Evolutionary conservation across 1,140 invertebrate genomes (phyloP).

Genomic region (Drosophila sp.): DNA sequence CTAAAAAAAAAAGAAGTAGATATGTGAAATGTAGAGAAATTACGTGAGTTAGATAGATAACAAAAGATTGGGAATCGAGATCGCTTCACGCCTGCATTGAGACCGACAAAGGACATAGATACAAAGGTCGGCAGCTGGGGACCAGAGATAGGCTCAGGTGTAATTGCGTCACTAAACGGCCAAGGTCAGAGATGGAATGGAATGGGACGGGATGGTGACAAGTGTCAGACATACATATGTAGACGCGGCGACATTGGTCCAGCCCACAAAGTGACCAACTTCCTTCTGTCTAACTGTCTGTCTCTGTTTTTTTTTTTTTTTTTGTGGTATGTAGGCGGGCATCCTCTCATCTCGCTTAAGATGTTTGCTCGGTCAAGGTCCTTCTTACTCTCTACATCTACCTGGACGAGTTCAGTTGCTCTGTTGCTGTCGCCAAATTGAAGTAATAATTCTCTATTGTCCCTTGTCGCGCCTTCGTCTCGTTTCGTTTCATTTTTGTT

Average conservation of each 20-base stretch:
- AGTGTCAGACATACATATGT: slow-evolving; percentile 11
- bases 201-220: slow-evolving; percentile 4
- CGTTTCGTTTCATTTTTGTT: background rate
- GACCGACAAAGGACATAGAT: slow-evolving; percentile 53
- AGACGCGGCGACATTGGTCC: slow-evolving; percentile 37
- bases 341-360: slow-evolving; percentile 50
- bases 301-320: slow-evolving; percentile 9
- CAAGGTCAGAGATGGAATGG: slow-evolving; percentile 4
- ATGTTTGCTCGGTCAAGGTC: slow-evolving; percentile 35
- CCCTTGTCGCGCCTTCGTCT: slow-evolving; percentile 42
- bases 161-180: slow-evolving; percentile 68
- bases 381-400: background rate
- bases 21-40: slow-evolving; percentile 25
- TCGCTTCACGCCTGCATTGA: slow-evolving; percentile 66
- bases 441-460: slow-evolving; percentile 78
- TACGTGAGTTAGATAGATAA: slow-evolving; percentile 34
- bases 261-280: slow-evolving; percentile 48
- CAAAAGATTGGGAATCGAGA: slow-evolving; percentile 47
- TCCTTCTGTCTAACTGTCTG: slow-evolving; percentile 2
- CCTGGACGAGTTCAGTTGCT: slow-evolving; percentile 13
- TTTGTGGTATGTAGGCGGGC: slow-evolving; percentile 57
- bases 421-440: slow-evolving; percentile 66
- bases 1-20: too few relatives aligned
- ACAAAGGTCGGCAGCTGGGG: slow-evolving; percentile 35
- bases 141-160: slow-evolving; percentile 53